Percentiles rank a stretch among this genome's conserved stretches.
These are phyloP conservation scores for Diadophis punctatus DNA, from an alignment of 2,113 vertebrate genomes.

Conservation along the genomic window DNA sequence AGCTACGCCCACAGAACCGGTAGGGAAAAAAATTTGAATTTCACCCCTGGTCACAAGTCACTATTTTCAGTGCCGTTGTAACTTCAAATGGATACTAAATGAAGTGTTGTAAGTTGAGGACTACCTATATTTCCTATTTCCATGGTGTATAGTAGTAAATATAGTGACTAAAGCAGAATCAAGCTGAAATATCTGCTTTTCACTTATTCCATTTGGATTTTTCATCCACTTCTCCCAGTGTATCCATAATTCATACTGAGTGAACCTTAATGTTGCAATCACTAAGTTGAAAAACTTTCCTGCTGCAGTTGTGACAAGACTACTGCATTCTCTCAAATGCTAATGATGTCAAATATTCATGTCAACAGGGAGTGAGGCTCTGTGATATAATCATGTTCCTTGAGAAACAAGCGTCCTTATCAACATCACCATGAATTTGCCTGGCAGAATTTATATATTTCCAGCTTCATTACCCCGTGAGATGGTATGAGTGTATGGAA, in stretches of 20 bases:
- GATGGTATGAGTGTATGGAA: too few species aligned
- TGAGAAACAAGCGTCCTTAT: background rate
- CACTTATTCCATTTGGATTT: background rate
- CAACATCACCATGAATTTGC: rapidly evolving
- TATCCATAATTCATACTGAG: background rate
- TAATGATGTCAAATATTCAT: background rate
- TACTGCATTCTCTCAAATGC: background rate
- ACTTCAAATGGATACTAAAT: too few species aligned
- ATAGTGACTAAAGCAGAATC: background rate
- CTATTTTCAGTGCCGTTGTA: too few species aligned
- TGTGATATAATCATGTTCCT: background rate
- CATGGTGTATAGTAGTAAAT: background rate
- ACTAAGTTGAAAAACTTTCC: background rate
- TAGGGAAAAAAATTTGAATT: too few species aligned
- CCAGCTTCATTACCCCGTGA: background rate
- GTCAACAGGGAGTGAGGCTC: background rate
- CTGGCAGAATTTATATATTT: background rate
- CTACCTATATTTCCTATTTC: background rate
- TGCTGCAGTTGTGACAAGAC: background rate
- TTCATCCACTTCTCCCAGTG: background rate
- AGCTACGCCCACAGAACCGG: too few species aligned
- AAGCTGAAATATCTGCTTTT: background rate
- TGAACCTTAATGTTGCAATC: background rate
- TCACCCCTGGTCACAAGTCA: too few species aligned
- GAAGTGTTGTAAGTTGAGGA: too few species aligned